These are phyloP conservation scores for Calephelis nemesis DNA, from an alignment of 1,140 invertebrate genomes.

Conservation along the genomic window DNA sequence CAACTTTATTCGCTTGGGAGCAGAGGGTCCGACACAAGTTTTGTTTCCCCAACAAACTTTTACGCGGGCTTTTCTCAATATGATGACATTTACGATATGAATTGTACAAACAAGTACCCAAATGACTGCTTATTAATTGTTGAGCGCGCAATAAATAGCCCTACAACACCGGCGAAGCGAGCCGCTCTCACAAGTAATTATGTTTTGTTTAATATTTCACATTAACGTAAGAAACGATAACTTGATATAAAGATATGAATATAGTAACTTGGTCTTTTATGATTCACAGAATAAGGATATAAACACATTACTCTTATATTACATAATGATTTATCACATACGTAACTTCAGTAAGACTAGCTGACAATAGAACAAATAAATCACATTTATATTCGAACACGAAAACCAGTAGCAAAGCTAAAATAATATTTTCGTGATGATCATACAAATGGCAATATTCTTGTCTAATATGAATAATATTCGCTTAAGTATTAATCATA, in stretches of 20 bases:
- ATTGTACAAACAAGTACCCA: background rate
- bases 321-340: background rate
- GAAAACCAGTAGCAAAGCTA: background rate
- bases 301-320: background rate
- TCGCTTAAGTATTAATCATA: background rate
- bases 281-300: no score
- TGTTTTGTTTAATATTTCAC: background rate
- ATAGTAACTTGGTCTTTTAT: background rate
- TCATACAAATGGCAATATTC: background rate
- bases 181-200: background rate
- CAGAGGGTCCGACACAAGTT: conserved; percentile 53
- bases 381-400: background rate
- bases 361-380: background rate
- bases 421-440: background rate
- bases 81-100: background rate
- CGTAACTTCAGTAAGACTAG: background rate
- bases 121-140: conserved; percentile 32
- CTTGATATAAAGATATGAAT: background rate
- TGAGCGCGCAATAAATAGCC: conserved; percentile 44
- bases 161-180: conserved; percentile 34
- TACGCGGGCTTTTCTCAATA: conserved; percentile 34
- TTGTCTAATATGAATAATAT: background rate
- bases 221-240: background rate
- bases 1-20: conserved; percentile 49
- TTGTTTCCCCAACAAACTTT: conserved; percentile 63